Conservation (phyloP, 2,888 invertebrate species). For the Microdon myrmicae region DNA sequence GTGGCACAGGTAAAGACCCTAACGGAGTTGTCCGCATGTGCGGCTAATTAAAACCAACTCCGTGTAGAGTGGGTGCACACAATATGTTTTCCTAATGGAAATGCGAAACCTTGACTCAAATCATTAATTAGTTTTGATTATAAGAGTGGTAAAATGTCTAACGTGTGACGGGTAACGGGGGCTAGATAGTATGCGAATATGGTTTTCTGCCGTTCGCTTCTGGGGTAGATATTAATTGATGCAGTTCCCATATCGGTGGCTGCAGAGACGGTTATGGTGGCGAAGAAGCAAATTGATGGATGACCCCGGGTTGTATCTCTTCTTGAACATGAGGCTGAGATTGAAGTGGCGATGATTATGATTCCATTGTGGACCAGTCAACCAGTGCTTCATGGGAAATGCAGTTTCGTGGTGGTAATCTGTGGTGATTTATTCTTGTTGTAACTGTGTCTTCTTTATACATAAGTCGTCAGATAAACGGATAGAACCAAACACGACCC, state of each 20-base stretch:
- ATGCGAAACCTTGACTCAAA: constrained; percentile 51
- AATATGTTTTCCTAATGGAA: constrained; percentile 1
- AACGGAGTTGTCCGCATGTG: too few species aligned
- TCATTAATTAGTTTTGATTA: constrained; percentile 52
- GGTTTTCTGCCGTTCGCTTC: neutral
- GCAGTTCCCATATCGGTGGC: constrained; percentile 49
- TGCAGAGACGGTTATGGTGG: constrained; percentile 7
- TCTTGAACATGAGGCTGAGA: constrained; percentile 5
- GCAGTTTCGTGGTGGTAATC: constrained; percentile 39
- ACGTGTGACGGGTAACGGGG: constrained; percentile 1
- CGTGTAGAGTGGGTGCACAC: constrained; percentile 17
- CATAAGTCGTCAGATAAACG: neutral
- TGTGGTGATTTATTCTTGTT: constrained; percentile 32
- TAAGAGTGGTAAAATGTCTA: too few species aligned
- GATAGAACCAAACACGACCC: constrained; percentile 28
- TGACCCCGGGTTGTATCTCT: constrained; percentile 39
- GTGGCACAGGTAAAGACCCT: too few species aligned
- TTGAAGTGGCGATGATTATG: constrained; percentile 36
- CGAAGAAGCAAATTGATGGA: constrained; percentile 45
- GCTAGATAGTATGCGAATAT: constrained; percentile 5
- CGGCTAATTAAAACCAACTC: too few species aligned
- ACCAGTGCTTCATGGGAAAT: constrained; percentile 44
- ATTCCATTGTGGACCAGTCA: constrained; percentile 24
- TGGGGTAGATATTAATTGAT: constrained; percentile 43
- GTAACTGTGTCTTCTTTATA: constrained; percentile 23